Evolutionary conservation across 2,797 vertebrate species (phyloP).

Genomic region (Salarias fasciatus): DNA sequence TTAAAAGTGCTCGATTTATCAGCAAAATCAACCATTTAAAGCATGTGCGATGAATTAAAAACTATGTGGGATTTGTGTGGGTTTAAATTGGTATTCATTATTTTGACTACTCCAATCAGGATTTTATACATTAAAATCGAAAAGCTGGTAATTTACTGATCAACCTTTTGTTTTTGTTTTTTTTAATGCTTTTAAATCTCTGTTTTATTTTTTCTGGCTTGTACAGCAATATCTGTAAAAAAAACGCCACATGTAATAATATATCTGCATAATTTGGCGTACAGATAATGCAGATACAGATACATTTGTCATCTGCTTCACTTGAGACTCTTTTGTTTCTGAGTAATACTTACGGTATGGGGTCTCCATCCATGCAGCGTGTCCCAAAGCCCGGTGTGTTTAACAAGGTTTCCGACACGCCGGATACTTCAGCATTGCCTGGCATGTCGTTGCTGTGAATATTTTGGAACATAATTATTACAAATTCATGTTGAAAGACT

Average conservation of each 20-base stretch:
- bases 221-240: too few species aligned
- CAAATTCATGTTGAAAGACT: not conserved
- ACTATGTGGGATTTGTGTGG: not conserved
- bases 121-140: not conserved
- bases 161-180: conserved; percentile 35
- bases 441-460: conserved; percentile 88
- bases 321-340: too few species aligned
- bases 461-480: conserved; percentile 5
- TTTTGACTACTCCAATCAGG: conserved; percentile 26
- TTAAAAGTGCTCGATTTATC: not conserved
- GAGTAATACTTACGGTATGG: conserved; percentile 89
- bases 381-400: conserved; percentile 93
- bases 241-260: too few species aligned
- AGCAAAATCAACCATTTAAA: not conserved
- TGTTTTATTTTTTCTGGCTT: too few species aligned
- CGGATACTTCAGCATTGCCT: conserved; percentile 80
- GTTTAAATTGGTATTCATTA: conserved; percentile 35
- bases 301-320: too few species aligned
- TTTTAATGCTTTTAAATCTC: too few species aligned
- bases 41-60: not conserved
- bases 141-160: conserved; percentile 55
- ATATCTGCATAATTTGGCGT: too few species aligned
- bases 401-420: conserved; percentile 87
- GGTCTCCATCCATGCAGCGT: conserved; percentile 91
- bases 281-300: too few species aligned